phyloP scores from a whole-genome alignment of 1,140 invertebrate genomes.

The Hylaeus volcanicus region DNA sequence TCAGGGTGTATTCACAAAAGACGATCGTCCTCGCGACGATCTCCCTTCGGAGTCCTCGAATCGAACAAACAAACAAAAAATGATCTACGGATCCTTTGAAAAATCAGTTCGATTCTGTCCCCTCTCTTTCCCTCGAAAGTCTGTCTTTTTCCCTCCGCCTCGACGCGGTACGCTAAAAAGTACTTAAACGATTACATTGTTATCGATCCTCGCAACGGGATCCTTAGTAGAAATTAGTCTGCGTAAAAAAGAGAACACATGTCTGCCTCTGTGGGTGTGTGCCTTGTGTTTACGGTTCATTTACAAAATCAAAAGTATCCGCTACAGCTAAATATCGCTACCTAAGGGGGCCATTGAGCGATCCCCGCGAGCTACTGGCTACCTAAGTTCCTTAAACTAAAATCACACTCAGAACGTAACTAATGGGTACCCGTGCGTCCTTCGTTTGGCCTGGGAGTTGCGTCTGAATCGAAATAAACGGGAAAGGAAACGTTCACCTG shows the following conservation, averaged over 20 bases:
- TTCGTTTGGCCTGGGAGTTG: not conserved
- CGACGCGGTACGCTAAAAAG: not conserved
- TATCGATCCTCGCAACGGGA: not conserved
- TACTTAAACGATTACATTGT: conserved; percentile 1
- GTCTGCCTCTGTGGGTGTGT: not conserved
- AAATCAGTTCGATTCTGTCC: not conserved
- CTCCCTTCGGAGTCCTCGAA: not conserved
- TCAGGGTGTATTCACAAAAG: too few relatives aligned
- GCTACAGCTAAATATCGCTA: conserved; percentile 22
- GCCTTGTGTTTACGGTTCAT: not conserved
- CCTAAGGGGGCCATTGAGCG: not conserved
- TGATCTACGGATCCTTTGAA: too few relatives aligned
- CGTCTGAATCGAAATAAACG: not conserved
- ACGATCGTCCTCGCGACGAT: too few relatives aligned
- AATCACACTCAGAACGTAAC: conserved; percentile 78
- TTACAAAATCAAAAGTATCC: conserved; percentile 29
- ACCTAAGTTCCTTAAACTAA: conserved; percentile 68
- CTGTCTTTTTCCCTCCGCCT: not conserved
- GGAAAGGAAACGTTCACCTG: too few relatives aligned
- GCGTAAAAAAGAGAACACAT: conserved; percentile 57
- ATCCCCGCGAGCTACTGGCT: conserved; percentile 43
- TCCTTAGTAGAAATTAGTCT: conserved; percentile 35
- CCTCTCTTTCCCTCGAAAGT: not conserved
- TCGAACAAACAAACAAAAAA: not conserved
- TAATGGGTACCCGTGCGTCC: conserved; percentile 24